These are phyloP conservation scores for Anadara kagoshimensis DNA, from an alignment of 1,140 invertebrate genomes.

Conservation along the genomic window DNA sequence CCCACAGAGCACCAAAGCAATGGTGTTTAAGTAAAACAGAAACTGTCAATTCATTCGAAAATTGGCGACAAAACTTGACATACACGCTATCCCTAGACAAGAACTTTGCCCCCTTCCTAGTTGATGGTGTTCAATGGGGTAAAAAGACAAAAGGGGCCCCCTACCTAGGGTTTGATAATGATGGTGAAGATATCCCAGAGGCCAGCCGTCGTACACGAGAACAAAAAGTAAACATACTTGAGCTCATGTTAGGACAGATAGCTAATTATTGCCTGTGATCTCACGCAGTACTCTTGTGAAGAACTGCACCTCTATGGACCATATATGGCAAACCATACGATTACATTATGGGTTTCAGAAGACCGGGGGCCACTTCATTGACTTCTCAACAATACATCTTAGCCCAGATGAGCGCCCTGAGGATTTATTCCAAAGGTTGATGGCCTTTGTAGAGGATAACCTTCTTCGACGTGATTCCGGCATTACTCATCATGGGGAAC, in stretches of 20 bases:
- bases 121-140: constrained; percentile 4
- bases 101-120: constrained; percentile 16
- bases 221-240: constrained; percentile 40
- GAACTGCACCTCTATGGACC: constrained; percentile 43
- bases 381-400: constrained; percentile 33
- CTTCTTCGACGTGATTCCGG: constrained; percentile 18
- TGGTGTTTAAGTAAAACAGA: constrained; percentile 28
- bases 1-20: constrained; percentile 32
- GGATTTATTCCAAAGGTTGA: constrained; percentile 45
- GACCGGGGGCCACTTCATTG: constrained; percentile 29
- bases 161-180: constrained; percentile 21
- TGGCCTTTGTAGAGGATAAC: constrained; percentile 45
- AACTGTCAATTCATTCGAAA: constrained; percentile 34
- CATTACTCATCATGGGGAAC: constrained; percentile 36
- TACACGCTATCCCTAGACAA: constrained; percentile 23
- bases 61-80: constrained; percentile 27
- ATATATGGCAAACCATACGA: constrained; percentile 37
- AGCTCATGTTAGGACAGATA: constrained; percentile 45
- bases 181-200: constrained; percentile 24
- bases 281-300: constrained; percentile 38
- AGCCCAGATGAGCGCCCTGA: constrained; percentile 39
- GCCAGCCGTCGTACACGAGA: constrained; percentile 6
- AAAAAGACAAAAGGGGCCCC: constrained; percentile 21
- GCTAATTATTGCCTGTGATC: constrained; percentile 42
- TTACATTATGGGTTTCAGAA: constrained; percentile 40